Evolutionary conservation across 2,113 vertebrate genomes (phyloP), one percentile per base, ranked within the genome.

Genomic region (Aviceda subcristata): DNA sequence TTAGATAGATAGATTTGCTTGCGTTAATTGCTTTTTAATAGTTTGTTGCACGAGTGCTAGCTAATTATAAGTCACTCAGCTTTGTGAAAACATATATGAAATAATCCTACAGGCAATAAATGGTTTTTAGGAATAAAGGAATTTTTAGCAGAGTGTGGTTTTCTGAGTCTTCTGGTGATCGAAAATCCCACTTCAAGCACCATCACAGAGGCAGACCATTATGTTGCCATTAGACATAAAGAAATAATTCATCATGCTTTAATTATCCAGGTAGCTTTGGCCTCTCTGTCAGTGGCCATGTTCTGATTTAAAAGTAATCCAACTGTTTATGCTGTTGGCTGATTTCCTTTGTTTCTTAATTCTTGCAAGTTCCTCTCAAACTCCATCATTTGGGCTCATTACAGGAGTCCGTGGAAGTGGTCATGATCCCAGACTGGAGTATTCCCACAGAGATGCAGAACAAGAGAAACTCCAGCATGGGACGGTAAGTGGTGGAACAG

Each of bases 1-100:
- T 87, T 56, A 21, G 48, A 24, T 23, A 22, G 26, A n/a, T 43
- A 24, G 41, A 75, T 84, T 72, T 87, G n/a, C 56, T 43, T 17
- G 7, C 64, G 87, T 39, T 97, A 97, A 95, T 96, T 96, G 89
- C 84, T 92, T 79, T 78, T 81, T 95, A 96, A 91, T 84, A 74
- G 91, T 63, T 89, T 92, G 80, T 89, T 92, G 69, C 81, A 80
- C 10, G 64, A 95, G 79, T 66, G 69, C 51, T 45, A 1, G 60
- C 84, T 96, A 80, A 94, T 96, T 91, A 71, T 13, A 86, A 84
- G 79, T 87, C 93, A 81, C 2, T 15, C 2, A 8, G 86, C 56
- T 78, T 78, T 75, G 80, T 81, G 77, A 67, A 91, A 95, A 91
- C 60, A 27, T 38, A 46, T 51, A 69, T 81, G 76, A 89, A 78